Percentiles rank a stretch among this genome's conserved stretches.
These are phyloP conservation scores for Gnathonemus longibarbis DNA, from an alignment of 2,113 vertebrate genomes.

Conservation along the genomic window DNA sequence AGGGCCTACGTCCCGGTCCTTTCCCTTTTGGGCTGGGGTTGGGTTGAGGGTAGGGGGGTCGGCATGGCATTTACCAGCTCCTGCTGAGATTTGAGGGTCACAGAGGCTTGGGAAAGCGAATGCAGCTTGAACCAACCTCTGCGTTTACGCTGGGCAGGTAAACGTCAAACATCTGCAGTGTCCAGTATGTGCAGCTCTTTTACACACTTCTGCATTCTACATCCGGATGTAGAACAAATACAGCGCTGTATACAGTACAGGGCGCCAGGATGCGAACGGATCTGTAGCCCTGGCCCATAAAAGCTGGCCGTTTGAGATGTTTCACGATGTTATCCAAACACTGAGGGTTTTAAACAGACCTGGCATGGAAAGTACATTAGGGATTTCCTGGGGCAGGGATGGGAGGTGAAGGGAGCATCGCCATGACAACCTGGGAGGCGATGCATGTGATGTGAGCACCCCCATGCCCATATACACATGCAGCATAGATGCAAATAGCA, in stretches of 20 bases:
- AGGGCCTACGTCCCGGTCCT: slow-evolving; percentile 7
- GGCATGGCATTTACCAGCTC: slow-evolving; percentile 32
- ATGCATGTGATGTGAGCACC: neutral
- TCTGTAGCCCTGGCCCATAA: slow-evolving; percentile 17
- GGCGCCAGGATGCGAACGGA: slow-evolving; percentile 32
- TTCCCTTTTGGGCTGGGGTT: neutral
- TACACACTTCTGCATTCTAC: slow-evolving; percentile 57
- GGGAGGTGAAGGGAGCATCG: neutral
- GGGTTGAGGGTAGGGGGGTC: neutral
- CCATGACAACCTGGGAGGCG: neutral
- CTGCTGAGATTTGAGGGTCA: slow-evolving; percentile 34
- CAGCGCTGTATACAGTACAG: slow-evolving; percentile 14
- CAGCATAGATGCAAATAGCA: neutral
- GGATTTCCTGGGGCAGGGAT: neutral
- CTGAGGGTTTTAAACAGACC: neutral
- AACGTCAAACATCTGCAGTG: slow-evolving; percentile 52
- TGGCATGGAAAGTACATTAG: neutral
- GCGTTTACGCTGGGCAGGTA: slow-evolving; percentile 56
- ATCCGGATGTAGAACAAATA: slow-evolving; percentile 46
- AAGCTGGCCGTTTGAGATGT: neutral
- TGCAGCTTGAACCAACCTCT: slow-evolving; percentile 9
- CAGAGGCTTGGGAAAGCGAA: slow-evolving; percentile 55
- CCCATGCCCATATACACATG: neutral
- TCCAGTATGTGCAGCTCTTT: slow-evolving; percentile 42
- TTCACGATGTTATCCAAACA: neutral